phyloP scores from a whole-genome alignment of 2,797 vertebrate species.

The Arctocebus calabarensis region DNA sequence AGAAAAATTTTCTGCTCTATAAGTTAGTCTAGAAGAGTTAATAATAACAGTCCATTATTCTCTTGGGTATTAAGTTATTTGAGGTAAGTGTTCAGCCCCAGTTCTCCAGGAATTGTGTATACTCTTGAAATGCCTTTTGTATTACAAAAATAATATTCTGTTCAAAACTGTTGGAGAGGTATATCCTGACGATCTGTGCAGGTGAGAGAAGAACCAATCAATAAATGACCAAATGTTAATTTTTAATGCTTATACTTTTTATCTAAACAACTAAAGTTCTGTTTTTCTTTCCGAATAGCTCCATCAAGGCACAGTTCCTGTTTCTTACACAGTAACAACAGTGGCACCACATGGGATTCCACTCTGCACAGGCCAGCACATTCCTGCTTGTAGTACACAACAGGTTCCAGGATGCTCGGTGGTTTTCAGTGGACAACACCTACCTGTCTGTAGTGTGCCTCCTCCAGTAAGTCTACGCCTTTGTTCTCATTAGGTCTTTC shows the following conservation, averaged over 20 bases:
- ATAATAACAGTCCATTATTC: background rate
- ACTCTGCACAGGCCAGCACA: constrained; percentile 96
- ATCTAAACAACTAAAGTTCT: constrained; percentile 2
- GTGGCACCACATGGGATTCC: constrained; percentile 96
- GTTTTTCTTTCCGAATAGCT: constrained; percentile 87
- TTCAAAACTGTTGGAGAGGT: background rate
- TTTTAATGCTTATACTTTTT: constrained; percentile 61
- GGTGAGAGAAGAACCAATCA: background rate
- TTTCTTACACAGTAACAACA: constrained; percentile 96
- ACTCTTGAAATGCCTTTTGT: constrained; percentile 39
- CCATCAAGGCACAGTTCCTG: constrained; percentile 95
- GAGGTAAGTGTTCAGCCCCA: background rate
- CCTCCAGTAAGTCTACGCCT: constrained; percentile 90
- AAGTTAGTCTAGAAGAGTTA: constrained; percentile 13
- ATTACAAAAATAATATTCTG: background rate
- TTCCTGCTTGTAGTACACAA: constrained; percentile 95
- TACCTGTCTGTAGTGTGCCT: constrained; percentile 94
- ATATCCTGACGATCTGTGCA: background rate
- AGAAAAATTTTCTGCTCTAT: constrained; percentile 38
- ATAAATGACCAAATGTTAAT: constrained; percentile 23
- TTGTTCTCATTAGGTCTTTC: background rate
- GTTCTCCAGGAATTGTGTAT: background rate
- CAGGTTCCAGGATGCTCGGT: constrained; percentile 97
- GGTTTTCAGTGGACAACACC: constrained; percentile 98
- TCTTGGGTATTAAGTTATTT: background rate